Evolutionary conservation across 1,140 invertebrate genomes (phyloP), one percentile per base, ranked within the genome.

Genomic region (Apolygus lucorum): DNA sequence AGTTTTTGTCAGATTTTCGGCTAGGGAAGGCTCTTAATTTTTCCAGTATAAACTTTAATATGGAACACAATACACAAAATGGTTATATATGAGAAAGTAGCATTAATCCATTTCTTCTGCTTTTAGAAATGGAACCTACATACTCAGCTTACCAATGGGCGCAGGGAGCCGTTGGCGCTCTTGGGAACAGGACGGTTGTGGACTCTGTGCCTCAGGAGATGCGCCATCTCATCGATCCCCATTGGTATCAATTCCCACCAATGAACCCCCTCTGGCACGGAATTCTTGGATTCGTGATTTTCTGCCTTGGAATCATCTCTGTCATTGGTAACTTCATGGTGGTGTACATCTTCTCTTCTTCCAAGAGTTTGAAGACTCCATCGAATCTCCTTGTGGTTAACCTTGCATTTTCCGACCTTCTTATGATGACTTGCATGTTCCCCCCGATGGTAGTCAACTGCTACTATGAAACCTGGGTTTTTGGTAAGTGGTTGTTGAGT

Each of bases 371-470:
- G 1, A 84, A 90, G 73, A 91, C 90, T 21, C 91, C 92, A 14
- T 90, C 90, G 69, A 95, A 95, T 78, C 78, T 93, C 68, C 82
- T 93, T 28, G 88, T 93, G 13, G 85, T 93, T 52, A 94, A 94
- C 79, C 81, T 94, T 73, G 91, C 92, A 4, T 87, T 93, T 77
- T 91, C 89, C 13, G 92, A 95, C 77, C 92, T 95, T 75, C 78
- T 88, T 42, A 94, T 95, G 88, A 95, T 94, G 90, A 81, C 88
- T 68, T 79, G 79, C 69, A 92, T 92, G 88, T 85, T 88, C 72
- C 90, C 91, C 25, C 83, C 90, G 69, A 92, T 93, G 90, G 86
- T 91, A 29, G 84, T 92, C 71, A 95, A 91, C 79, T 90, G 91
- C 78, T 92, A 90, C 76, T 84, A 88, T 73, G 90, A 93, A 81